phyloP scores from a whole-genome alignment of 1,140 invertebrate species.

The Melipona quadrifasciata region DNA sequence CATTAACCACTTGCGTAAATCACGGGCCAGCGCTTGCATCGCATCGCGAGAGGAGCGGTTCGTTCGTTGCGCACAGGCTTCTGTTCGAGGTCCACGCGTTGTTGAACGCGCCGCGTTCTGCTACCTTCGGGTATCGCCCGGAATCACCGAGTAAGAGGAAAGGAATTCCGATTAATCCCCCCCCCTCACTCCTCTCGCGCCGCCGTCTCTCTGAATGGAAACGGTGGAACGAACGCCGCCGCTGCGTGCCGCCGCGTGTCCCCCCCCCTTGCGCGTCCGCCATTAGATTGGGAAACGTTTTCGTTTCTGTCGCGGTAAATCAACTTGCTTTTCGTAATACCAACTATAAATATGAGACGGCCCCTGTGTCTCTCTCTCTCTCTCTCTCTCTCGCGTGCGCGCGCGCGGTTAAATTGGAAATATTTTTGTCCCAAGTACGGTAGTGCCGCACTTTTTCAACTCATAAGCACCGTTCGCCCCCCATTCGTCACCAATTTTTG shows the following conservation, averaged over 20 bases:
- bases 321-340: slow-evolving; percentile 41
- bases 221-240: not conserved
- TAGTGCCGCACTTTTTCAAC: no score
- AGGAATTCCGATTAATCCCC: slow-evolving; percentile 30
- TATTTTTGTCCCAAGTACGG: no score
- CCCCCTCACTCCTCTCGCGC: no score
- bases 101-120: not conserved
- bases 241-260: no score
- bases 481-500: no score
- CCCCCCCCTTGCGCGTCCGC: not conserved
- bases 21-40: not conserved
- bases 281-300: slow-evolving; percentile 47
- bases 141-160: slow-evolving; percentile 35
- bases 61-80: not conserved
- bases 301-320: slow-evolving; percentile 54
- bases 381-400: no score
- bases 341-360: not conserved
- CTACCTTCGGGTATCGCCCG: slow-evolving; percentile 2
- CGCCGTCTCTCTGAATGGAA: not conserved
- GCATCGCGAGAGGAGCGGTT: not conserved
- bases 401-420: no score
- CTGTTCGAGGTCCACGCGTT: not conserved
- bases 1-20: not conserved
- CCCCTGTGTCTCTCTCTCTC: no score
- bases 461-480: no score